Conservation (phyloP, 1,140 invertebrate species). For the Lethocerus indicus region DNA sequence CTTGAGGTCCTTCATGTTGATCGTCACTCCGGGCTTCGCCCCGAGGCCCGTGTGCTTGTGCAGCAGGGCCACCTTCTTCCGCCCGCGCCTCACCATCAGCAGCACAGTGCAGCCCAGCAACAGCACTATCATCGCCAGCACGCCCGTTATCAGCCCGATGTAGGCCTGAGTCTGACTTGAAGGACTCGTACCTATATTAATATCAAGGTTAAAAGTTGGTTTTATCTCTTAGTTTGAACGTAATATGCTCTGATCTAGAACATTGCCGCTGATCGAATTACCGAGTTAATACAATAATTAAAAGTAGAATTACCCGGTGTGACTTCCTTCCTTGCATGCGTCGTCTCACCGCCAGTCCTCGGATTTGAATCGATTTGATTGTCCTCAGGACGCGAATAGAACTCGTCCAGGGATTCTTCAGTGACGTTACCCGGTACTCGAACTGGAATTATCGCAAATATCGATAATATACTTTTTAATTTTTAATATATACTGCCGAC, state of each 20-base stretch:
- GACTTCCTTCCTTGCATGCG: conserved; percentile 23
- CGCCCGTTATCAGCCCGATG: conserved; percentile 63
- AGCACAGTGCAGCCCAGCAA: conserved; percentile 47
- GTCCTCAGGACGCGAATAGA: conserved; percentile 23
- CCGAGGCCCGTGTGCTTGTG: conserved; percentile 46
- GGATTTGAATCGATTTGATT: conserved; percentile 21
- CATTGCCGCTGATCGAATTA: no score
- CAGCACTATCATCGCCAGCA: conserved; percentile 47
- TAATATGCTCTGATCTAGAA: no score
- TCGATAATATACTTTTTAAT: no score
- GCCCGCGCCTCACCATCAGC: conserved; percentile 49
- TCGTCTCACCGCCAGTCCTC: conserved; percentile 24
- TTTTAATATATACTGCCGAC: no score
- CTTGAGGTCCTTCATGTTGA: conserved; percentile 48
- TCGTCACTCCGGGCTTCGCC: conserved; percentile 31
- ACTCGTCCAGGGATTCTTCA: conserved; percentile 27
- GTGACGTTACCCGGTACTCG: conserved; percentile 26
- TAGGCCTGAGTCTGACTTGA: conserved; percentile 46
- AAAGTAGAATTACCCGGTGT: conserved; percentile 17
- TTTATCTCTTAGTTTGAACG: no score
- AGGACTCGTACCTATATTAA: conserved; percentile 36
- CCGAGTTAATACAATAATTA: background rate
- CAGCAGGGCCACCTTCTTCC: conserved; percentile 44
- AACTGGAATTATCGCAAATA: no score
- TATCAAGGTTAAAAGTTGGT: no score